Evolutionary conservation across 2,113 vertebrate genomes (phyloP).

Genomic region (Scomber colias): DNA sequence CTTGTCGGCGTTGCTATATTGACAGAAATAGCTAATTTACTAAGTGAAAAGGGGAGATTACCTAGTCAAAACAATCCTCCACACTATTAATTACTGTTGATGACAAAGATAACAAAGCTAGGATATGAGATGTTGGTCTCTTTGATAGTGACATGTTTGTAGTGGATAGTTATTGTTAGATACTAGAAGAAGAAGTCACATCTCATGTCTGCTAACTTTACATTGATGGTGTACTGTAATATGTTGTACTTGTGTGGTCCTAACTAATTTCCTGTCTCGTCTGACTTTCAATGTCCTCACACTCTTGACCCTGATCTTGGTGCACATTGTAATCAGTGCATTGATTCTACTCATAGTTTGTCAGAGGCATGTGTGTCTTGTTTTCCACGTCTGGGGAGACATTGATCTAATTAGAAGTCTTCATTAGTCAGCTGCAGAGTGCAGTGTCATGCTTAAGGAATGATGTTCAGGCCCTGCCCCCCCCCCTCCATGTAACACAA

Average conservation of each 20-base stretch:
- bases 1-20: background rate
- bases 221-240: background rate
- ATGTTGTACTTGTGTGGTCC: constrained; percentile 37
- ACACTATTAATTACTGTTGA: background rate
- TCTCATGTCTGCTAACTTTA: background rate
- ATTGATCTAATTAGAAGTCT: constrained; percentile 81
- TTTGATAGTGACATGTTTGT: background rate
- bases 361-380: constrained; percentile 66
- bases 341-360: constrained; percentile 69
- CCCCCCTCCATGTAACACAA: constrained; percentile 55
- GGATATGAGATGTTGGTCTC: background rate
- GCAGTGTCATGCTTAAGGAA: constrained; percentile 78
- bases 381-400: constrained; percentile 70
- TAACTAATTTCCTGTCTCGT: constrained; percentile 41
- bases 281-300: constrained; percentile 72
- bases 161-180: background rate
- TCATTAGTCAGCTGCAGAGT: constrained; percentile 78
- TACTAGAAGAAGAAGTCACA: background rate
- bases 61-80: background rate
- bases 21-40: background rate
- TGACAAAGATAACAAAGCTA: background rate
- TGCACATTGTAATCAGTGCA: constrained; percentile 69
- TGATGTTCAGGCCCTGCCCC: constrained; percentile 52
- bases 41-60: background rate
- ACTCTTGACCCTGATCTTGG: constrained; percentile 64